Evolutionary conservation across 2,888 invertebrate genomes (phyloP), one percentile per base, ranked within the genome.

Genomic region (Temnothorax ravouxi): DNA sequence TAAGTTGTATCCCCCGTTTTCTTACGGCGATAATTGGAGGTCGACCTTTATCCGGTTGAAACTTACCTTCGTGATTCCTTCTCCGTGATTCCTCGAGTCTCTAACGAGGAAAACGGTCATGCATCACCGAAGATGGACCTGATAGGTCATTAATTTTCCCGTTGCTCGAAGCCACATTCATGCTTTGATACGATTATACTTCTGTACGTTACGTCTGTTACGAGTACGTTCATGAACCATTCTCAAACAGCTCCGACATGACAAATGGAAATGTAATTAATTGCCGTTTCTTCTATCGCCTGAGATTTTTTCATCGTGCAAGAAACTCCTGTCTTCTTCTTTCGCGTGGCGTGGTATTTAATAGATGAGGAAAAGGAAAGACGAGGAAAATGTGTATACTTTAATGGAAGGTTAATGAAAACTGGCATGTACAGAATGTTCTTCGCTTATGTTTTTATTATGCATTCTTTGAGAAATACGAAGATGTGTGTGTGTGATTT

Each of bases 51-150:
- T 80, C 79, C 79, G 74, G 34, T 47, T 80, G 47, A 80, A 80
- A 80, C 72, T 72, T 72, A 72, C 44, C 75, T 59, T 50, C 47
- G 66, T 67, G 66, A 67, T 67, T 67, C 66, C 64, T 59, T 34
- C 34, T 44, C 71, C 56, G 71, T 56, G 77, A 77, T 77, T 52
- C 56, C 59, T 47, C 54, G 25, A 59, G 59, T 47, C 56, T 72
- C 74, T 80, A 80, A 80, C 79, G 79, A 80, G 74, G 79, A 47
- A 72, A 80, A 59, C 47, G 79, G 74, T 72, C 79, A 80, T 80
- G 79, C 75, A 80, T 80, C 79, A 80, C 74, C 74, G 74, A 38
- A 80, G 79, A 80, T 72, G 59, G 79, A 80, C 74, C 59, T 72
- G 79, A 80, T 8, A 80, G 79, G 59, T 80, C 79, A 74, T 80